Base-by-base conservation (phyloP, 1,140 invertebrate genomes). In the Thaumetopoea pityocampa region DNA sequence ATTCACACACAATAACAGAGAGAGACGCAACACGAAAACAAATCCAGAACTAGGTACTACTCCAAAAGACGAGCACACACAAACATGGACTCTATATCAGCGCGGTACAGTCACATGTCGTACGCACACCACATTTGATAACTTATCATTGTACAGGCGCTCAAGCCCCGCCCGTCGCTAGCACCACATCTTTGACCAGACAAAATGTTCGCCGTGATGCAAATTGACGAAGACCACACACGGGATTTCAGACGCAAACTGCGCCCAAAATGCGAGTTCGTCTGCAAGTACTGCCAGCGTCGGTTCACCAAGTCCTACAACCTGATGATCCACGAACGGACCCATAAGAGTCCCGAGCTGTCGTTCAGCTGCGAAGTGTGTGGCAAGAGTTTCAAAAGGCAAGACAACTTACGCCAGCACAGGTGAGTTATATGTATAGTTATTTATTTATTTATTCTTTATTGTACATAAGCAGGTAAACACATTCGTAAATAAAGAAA, bases 251-350 rank as follows among this genome's bases (percentile, higher is more conserved):
- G 96, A 84, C 93, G 96, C 84, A 97, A 94, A 88, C 94, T 94
- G 92, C 89, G 93, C 84, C 90, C 93, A 87, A 94, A 97, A 89
- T 97, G 96, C 89, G 94, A 99, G 88, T 99, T 98, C 87, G 95
- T 99, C 84, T 99, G 98, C 92, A 96, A 97, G 86, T 99, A 95
- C 89, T 99, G 98, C 90, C 93, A 98, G 86, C 92, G 98, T 70
- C 91, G 97, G 68, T 99, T 99, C 90, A 99, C 96, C 69, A 99
- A 99, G 88, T 96, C 96, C 47, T 99, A 99, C 90, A 99, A 99
- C 88, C 90, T 99, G 69, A 95, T 99, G 91, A 99, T 99, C 71
- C 98, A 99, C 89, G 97, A 99, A 85, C 90, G 97, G 72, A 98
- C 96, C 52, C 98, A 99, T 89, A 98, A 98, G 80, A 94, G 96